Percentiles rank a stretch among this genome's conserved stretches.
Evolutionary conservation across 92 coral and sea anemone genomes (phyloP).

Genomic region (Siderastrea siderea): DNA sequence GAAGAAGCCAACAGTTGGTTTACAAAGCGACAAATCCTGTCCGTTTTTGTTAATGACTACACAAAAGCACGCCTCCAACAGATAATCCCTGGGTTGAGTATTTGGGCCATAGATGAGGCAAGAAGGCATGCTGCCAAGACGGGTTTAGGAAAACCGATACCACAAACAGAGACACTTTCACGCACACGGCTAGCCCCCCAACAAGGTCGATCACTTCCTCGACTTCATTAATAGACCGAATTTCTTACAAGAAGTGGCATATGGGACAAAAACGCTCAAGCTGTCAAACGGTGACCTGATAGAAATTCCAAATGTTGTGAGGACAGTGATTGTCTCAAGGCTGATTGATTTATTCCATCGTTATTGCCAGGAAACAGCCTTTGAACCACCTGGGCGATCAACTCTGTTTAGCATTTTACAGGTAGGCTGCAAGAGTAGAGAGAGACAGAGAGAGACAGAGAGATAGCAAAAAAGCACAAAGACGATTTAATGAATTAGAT

Average conservation of each 20-base stretch:
- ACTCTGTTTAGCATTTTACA: slow-evolving; percentile 60
- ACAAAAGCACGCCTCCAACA: slow-evolving; percentile 31
- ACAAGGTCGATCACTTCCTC: slow-evolving; percentile 59
- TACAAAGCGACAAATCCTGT: slow-evolving; percentile 34
- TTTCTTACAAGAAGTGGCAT: slow-evolving; percentile 74
- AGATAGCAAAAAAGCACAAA: not conserved
- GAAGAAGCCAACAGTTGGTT: slow-evolving; percentile 37
- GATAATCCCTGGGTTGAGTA: slow-evolving; percentile 43
- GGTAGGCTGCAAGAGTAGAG: slow-evolving; percentile 24
- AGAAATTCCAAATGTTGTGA: slow-evolving; percentile 68
- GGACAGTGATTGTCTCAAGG: slow-evolving; percentile 64
- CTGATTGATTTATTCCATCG: slow-evolving; percentile 47
- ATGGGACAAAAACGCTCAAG: slow-evolving; percentile 52
- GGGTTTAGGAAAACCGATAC: slow-evolving; percentile 48
- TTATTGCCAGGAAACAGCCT: slow-evolving; percentile 52
- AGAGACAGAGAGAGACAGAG: not conserved
- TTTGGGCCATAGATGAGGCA: slow-evolving; percentile 56
- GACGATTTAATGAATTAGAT: not conserved
- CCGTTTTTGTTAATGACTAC: slow-evolving; percentile 45
- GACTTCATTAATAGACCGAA: slow-evolving; percentile 62
- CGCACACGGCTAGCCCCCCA: slow-evolving; percentile 24
- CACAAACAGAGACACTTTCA: not conserved
- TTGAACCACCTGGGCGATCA: slow-evolving; percentile 56
- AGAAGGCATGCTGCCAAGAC: slow-evolving; percentile 29
- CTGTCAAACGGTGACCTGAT: slow-evolving; percentile 51